Percentiles rank a stretch among this genome's conserved stretches.
phyloP scores from a whole-genome alignment of 1,140 invertebrate species.

The Zaprionus nigranus region DNA sequence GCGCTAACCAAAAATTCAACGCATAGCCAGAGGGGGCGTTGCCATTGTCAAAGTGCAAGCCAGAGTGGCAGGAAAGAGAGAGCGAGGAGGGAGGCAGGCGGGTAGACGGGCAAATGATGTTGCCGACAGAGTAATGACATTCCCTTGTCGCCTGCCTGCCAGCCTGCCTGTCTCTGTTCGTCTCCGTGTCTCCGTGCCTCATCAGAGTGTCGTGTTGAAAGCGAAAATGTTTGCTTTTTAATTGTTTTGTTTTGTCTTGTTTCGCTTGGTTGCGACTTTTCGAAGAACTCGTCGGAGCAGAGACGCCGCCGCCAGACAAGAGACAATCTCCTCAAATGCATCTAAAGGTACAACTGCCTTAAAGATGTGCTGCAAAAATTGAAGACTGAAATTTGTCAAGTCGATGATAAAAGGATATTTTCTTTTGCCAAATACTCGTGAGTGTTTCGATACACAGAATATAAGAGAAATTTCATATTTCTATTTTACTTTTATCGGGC shows the following conservation, averaged over 20 bases:
- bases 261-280: not conserved
- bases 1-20: constrained; percentile 64
- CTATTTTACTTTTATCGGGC: constrained; percentile 7
- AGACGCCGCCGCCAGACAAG: not conserved
- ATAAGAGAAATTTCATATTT: constrained; percentile 10
- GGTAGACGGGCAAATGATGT: constrained; percentile 37
- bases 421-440: not conserved
- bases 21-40: constrained; percentile 50
- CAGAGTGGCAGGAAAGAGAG: constrained; percentile 28
- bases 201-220: constrained; percentile 31
- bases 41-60: constrained; percentile 67
- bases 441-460: not conserved
- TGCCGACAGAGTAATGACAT: constrained; percentile 68
- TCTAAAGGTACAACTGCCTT: not conserved
- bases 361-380: not conserved
- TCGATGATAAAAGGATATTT: not conserved
- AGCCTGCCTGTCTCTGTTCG: not conserved
- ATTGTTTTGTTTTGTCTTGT: constrained; percentile 40
- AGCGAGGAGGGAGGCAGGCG: constrained; percentile 3
- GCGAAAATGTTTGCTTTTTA: constrained; percentile 47
- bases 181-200: not conserved
- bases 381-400: not conserved
- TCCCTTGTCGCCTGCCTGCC: constrained; percentile 5
- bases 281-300: not conserved
- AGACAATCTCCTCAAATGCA: not conserved